phyloP scores from a whole-genome alignment of 2,113 vertebrate genomes.

The Gyps fulvus region DNA sequence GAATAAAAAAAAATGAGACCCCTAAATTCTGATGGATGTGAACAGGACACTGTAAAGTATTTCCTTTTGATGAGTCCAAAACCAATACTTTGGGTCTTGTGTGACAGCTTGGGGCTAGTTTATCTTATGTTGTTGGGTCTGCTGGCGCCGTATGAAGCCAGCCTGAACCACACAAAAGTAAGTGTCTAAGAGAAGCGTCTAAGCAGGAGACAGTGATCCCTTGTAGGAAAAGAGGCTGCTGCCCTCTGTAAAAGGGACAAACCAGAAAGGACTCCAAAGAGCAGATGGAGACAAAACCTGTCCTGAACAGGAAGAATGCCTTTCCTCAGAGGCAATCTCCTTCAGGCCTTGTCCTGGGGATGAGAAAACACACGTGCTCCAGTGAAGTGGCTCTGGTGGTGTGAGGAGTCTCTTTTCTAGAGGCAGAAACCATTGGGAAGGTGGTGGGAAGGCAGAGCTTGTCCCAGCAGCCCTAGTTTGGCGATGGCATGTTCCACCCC shows the following conservation, averaged over 20 bases:
- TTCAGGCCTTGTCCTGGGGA: background rate
- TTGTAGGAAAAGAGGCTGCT: background rate
- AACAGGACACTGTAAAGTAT: slow-evolving; percentile 45
- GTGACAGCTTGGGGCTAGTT: slow-evolving; percentile 18
- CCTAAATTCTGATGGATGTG: slow-evolving; percentile 13
- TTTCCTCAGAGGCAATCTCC: background rate
- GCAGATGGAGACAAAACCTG: background rate
- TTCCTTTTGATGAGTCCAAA: slow-evolving; percentile 54
- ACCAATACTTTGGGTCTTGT: slow-evolving; percentile 1
- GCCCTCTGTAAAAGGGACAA: background rate
- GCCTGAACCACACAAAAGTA: background rate
- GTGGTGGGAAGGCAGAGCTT: background rate
- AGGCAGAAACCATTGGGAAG: background rate
- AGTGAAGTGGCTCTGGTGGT: background rate
- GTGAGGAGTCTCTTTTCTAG: background rate
- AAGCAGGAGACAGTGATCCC: background rate
- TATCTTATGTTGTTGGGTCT: background rate
- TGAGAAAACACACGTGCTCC: background rate
- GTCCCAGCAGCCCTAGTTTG: background rate
- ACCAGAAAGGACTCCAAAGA: background rate
- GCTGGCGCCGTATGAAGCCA: background rate
- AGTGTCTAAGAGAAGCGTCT: background rate
- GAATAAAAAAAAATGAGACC: background rate
- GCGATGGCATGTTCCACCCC: background rate
- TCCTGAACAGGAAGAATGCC: background rate